A percentile compares a stretch with the other conserved stretches of the same genome.
These are phyloP conservation scores for Actinostola sp. DNA, from an alignment of 92 coral and sea anemone species.

Conservation along the genomic window DNA sequence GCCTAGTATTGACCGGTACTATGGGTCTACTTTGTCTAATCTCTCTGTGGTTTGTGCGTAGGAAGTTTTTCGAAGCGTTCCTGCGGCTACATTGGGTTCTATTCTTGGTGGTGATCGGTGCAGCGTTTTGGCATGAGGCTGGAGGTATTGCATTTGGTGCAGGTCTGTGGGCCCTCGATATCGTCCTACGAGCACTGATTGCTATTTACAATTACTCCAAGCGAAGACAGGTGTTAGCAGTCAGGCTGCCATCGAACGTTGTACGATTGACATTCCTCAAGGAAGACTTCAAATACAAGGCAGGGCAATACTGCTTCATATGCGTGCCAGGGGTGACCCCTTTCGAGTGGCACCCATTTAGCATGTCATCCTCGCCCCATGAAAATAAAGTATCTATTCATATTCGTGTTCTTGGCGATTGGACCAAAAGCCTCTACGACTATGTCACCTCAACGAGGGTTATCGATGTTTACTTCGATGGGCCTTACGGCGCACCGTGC, in stretches of 20 bases:
- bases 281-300: slow-evolving; percentile 72
- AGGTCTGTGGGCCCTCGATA: slow-evolving; percentile 63
- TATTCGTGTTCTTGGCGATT: slow-evolving; percentile 83
- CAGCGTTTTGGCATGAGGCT: slow-evolving; percentile 65
- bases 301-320: slow-evolving; percentile 80
- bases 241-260: slow-evolving; percentile 70
- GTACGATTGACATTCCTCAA: slow-evolving; percentile 71
- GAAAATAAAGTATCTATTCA: slow-evolving; percentile 77
- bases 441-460: slow-evolving; percentile 48
- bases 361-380: slow-evolving; percentile 87
- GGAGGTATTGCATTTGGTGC: slow-evolving; percentile 60
- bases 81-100: slow-evolving; percentile 71
- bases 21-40: slow-evolving; percentile 50
- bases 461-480: slow-evolving; percentile 69
- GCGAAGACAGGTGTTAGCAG: slow-evolving; percentile 53
- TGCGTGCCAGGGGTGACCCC: slow-evolving; percentile 77
- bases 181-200: slow-evolving; percentile 52
- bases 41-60: slow-evolving; percentile 65
- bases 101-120: slow-evolving; percentile 50
- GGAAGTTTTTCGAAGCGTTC: slow-evolving; percentile 68
- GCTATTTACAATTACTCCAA: slow-evolving; percentile 45
- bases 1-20: slow-evolving; percentile 46
- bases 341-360: slow-evolving; percentile 91
- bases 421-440: slow-evolving; percentile 76
- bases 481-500: slow-evolving; percentile 89